Percentiles rank a stretch among this genome's conserved stretches.
These are phyloP conservation scores for Genyomyrus donnyi DNA, from an alignment of 2,113 vertebrate species.

Conservation along the genomic window DNA sequence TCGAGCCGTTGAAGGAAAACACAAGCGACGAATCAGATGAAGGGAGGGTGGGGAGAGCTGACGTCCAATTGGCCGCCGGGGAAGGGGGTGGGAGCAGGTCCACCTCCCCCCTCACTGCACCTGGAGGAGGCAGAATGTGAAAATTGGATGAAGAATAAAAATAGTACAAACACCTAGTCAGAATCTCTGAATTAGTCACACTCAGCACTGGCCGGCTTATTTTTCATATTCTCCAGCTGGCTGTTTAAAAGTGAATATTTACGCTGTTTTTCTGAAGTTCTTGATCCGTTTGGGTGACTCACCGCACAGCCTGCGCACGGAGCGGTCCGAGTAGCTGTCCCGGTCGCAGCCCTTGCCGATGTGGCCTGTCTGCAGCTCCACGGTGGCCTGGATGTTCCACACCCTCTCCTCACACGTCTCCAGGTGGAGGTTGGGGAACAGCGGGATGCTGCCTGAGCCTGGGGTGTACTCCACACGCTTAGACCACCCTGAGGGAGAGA, in stretches of 20 bases:
- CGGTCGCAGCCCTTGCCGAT: conserved; percentile 95
- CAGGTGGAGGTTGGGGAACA: conserved; percentile 86
- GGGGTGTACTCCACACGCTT: conserved; percentile 92
- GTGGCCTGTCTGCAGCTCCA: conserved; percentile 92
- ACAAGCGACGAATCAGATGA: conserved; percentile 93
- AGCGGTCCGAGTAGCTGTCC: conserved; percentile 92
- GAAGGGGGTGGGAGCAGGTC: conserved; percentile 86
- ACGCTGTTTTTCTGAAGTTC: not conserved
- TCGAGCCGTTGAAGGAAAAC: conserved; percentile 90
- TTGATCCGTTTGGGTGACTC: conserved; percentile 18
- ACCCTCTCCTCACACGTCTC: conserved; percentile 94
- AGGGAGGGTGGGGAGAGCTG: conserved; percentile 81
- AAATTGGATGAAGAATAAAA: not conserved
- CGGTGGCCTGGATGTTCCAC: conserved; percentile 94
- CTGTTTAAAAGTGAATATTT: not conserved
- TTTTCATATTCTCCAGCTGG: not conserved
- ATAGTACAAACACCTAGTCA: not conserved
- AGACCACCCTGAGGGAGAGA: conserved; percentile 74
- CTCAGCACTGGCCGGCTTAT: not conserved
- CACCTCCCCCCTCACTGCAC: conserved; percentile 86
- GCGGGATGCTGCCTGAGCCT: conserved; percentile 77
- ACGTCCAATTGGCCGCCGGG: conserved; percentile 85
- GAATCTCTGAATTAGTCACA: not conserved
- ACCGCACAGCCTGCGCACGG: conserved; percentile 89
- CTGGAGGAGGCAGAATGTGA: conserved; percentile 46